Base-by-base conservation (phyloP, 2,113 vertebrate species). In the Nerophis lumbriciformis region DNA sequence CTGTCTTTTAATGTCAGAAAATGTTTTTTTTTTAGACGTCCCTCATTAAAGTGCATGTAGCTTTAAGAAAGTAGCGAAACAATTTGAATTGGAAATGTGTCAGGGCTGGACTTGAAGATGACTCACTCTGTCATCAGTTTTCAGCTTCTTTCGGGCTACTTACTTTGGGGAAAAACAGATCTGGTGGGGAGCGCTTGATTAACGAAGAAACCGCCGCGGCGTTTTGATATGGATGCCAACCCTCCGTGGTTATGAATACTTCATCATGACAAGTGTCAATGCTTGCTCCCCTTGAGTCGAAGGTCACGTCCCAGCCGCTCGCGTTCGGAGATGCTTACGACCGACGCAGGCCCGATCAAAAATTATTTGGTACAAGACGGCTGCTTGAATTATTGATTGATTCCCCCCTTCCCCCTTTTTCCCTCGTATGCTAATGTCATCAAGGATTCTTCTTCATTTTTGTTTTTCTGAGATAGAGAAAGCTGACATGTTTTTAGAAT, bases 11-110 rank as follows among this genome's bases (percentile, higher is more conserved):
- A 90, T 90, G 88, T 88, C 86, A 84, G 86, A 90, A 85, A 88
- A 88, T 90, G 81, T 90, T 86, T 87, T 69, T 86, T 90, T 88
- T 90, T 88, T 90, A 89, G 89, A 92, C 89, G 88, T 91, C 82
- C 76, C 88, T 92, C 90, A 92, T 91, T 91, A 90, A 90, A 92
- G 85, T 85, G 88, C 90, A 91, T 89, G 82, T 85, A 85, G 89
- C 72, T 85, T 88, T 85, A 82, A 89, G 87, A 85, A 85, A 77
- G 49, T 75, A 76, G 72, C 8, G 63, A 82, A 85, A 88, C 85
- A 82, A 88, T 90, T 88, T 91, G 86, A 90, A 91, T 90, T 88
- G 86, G 84, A 88, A 87, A 90, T 90, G 81, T 85, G 78, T 85
- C 81, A 78, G 72, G 66, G 78, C 67, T 70, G 56, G 66, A 55